Conservation (phyloP, 1,140 invertebrate genomes). For the Ceratosolen fusciceps region DNA sequence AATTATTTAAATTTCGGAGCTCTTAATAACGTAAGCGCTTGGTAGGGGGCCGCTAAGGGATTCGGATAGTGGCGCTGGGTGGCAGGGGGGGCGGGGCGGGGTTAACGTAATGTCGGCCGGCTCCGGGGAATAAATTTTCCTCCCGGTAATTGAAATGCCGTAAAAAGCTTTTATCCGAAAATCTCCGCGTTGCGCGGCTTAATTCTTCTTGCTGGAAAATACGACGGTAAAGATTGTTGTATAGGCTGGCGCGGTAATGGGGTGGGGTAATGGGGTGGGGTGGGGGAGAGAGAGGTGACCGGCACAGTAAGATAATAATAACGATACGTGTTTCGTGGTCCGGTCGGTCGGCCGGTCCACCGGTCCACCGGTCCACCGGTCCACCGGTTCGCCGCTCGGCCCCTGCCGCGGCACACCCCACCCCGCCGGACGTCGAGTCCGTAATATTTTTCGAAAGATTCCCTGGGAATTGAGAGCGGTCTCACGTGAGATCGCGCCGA, state of each 20-base stretch:
- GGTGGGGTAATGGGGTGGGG: neutral
- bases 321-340: conserved; percentile 7
- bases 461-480: conserved; percentile 49
- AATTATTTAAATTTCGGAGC: neutral
- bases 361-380: no score
- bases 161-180: conserved; percentile 7
- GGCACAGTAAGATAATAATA: conserved; percentile 11
- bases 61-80: no score
- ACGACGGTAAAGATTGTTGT: no score
- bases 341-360: neutral
- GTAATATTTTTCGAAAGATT: conserved; percentile 49
- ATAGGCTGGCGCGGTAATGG: neutral
- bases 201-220: neutral
- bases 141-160: neutral
- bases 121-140: neutral
- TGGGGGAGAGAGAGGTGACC: neutral
- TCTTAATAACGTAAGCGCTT: no score
- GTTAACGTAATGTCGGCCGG: neutral
- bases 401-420: no score
- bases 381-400: no score
- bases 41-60: no score
- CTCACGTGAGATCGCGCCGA: conserved; percentile 46
- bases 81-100: neutral
- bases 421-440: no score
- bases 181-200: neutral